Evolutionary conservation across 92 coral and sea anemone species (phyloP), one percentile per base, ranked within the genome.

Genomic region (Epizoanthus scotinus): DNA sequence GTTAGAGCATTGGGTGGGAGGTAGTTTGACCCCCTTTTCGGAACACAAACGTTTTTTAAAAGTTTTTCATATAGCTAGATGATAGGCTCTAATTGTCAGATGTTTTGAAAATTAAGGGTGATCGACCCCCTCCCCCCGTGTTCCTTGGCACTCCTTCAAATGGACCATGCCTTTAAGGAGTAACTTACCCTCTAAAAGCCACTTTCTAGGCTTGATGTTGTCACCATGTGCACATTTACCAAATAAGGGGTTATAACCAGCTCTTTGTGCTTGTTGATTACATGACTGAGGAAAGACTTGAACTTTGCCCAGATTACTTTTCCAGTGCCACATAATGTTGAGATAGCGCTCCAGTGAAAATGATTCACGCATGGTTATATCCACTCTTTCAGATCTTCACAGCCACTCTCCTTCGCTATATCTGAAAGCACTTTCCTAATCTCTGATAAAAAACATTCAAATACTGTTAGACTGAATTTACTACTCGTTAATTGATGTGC

Each of bases 261-360:
- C 2, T 54, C 56, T 52, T 66, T 59, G 67, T 84, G 84, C 34
- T 70, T 55, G 19, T 88, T 74, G 19, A 87, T 54, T 13, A 88
- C 74, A 57, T 88, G 91, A 44, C 88, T 85, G 1, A 88, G 67
- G 63, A 88, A 88, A 26, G 83, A 60, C 15, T 69, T 61, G 56
- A 74, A 75, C 58, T 83, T 83, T 9, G 87, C 86, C 54, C 66
- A 60, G 12, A 86, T 86, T 0, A 86, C 77, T 52, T 56, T 67
- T n/a, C 90, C 90, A 47, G 62, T 73, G 14, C 85, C 91, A 88
- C 78, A 56, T 14, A 56, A 52, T 9, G 91, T 88, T 8, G 91
- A 70, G 8, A 62, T 69, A 22, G 89, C 91, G 78, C 91, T 88
- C 86, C 91, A 88, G 58, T 84, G 73, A 5, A 78, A 44, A 73